Conservation (phyloP, 2,888 invertebrate genomes). For the Drosophila rellima region DNA sequence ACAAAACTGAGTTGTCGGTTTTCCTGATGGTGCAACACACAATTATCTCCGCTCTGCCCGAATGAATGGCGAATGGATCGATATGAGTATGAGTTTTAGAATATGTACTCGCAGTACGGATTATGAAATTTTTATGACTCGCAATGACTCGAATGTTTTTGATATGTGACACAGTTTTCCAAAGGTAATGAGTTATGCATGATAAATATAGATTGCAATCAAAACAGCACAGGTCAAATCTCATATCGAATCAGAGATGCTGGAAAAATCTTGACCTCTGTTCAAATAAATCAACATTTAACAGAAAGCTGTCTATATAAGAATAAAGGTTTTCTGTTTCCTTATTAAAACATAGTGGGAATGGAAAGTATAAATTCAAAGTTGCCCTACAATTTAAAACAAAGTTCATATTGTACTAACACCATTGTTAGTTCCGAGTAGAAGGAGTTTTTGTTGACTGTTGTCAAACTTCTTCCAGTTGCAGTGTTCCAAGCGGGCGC, state of each 20-base stretch:
- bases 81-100: conserved; percentile 17
- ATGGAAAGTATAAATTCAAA: not conserved
- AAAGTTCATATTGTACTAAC: conserved; percentile 14
- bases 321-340: not conserved
- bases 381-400: conserved; percentile 12
- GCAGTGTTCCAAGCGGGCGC: conserved; percentile 28
- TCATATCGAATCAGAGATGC: too few relatives aligned
- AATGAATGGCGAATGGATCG: conserved; percentile 28
- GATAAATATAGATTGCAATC: conserved; percentile 8
- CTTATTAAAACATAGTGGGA: conserved; percentile 8
- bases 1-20: conserved; percentile 30
- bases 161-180: conserved; percentile 3
- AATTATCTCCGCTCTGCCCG: conserved; percentile 40
- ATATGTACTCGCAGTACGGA: not conserved
- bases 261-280: too few relatives aligned
- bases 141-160: conserved; percentile 8
- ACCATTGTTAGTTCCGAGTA: not conserved
- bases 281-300: too few relatives aligned
- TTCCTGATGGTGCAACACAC: conserved; percentile 41
- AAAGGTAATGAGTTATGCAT: conserved; percentile 21
- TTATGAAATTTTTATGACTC: conserved; percentile 4
- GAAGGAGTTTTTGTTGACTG: conserved; percentile 7
- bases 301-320: not conserved
- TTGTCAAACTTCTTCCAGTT: conserved; percentile 37
- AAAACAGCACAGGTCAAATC: not conserved